Conservation (phyloP, 2,888 invertebrate species). For the Ichneumoninae sp. region DNA sequence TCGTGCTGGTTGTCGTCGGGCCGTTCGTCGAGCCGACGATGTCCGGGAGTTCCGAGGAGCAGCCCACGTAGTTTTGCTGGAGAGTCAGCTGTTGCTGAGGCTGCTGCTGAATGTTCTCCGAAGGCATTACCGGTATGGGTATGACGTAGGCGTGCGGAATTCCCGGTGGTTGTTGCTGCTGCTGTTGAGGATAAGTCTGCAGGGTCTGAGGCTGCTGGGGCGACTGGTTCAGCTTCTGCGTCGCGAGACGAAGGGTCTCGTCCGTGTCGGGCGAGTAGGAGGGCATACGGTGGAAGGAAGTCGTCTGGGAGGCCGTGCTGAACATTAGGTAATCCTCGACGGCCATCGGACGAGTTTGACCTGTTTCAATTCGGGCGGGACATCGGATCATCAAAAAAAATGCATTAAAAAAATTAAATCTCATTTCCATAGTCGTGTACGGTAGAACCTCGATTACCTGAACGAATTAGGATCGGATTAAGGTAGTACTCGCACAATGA, state of each 20-base stretch:
- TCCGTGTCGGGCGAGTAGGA: conserved; percentile 82
- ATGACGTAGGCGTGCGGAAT: conserved; percentile 82
- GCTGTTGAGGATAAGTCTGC: conserved; percentile 62
- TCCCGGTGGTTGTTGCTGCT: conserved; percentile 73
- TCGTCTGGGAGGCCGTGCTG: conserved; percentile 80
- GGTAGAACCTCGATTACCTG: no score
- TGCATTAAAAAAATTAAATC: not conserved
- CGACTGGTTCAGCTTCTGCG: conserved; percentile 81
- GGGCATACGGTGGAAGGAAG: conserved; percentile 79
- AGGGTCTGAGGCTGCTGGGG: conserved; percentile 60
- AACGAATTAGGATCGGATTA: no score
- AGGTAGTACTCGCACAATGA: no score
- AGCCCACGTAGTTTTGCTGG: conserved; percentile 50
- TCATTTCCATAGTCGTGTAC: not conserved
- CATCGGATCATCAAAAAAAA: not conserved
- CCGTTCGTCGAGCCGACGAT: conserved; percentile 69
- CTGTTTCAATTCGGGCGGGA: conserved; percentile 64
- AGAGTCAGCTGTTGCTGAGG: conserved; percentile 60
- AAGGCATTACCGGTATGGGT: conserved; percentile 82
- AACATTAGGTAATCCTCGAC: conserved; percentile 82
- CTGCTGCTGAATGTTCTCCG: conserved; percentile 79
- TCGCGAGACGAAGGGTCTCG: conserved; percentile 82
- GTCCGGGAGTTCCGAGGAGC: conserved; percentile 54
- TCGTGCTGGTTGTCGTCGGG: conserved; percentile 61
- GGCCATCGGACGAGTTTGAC: conserved; percentile 80